Base-by-base conservation (phyloP, 2,113 vertebrate species). In the Heloderma charlesbogerti region DNA sequence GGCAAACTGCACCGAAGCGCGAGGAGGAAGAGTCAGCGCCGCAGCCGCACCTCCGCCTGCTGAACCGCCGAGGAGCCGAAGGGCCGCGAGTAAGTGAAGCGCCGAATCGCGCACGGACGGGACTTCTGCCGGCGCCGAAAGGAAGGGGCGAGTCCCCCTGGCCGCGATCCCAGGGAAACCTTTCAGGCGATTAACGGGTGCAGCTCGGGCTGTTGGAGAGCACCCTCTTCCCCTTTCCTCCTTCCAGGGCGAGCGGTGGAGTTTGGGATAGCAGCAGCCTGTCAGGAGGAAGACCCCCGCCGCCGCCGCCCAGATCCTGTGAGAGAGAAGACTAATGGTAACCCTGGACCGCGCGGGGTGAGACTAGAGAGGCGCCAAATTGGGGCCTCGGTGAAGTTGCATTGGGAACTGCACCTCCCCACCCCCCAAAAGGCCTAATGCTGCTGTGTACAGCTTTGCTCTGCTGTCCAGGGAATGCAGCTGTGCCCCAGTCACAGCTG, bases 401-500 rank as follows among this genome's bases (percentile, higher is more conserved):
- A 63, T 29, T 54, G 29, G 48, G n/a, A 60, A 6, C 31, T 27
- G 51, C 31, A 6, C 54, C 4, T 15, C 40, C 63, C 34, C n/a
- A 48, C 6, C 48, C 31, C 79, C 27, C 10, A 5, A 6, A 15
- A 22, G 40, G 57, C 67, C 90, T 57, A 7, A 86, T 90, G 86
- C 71, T 77, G 71, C 71, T 40, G 60, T 54, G 71, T 29, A 6
- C 54, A 3, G 10, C 71, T 75, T 40, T 31, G 84, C 31, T 77
- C 71, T 69, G 34, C 71, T 16, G 34, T 43, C 10, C 69, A 57
- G 72, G 79, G 80, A 84, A 88, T 84, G 90, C 80, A 29, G 87
- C 81, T 57, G 81, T 25, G 29, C 81, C 13, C 80, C 86, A 20
- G 87, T 25, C 45, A 4, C 63, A 57, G 91, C 81, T 45, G 87